A percentile compares a stretch with the other conserved stretches of the same genome.
These are phyloP conservation scores for Ophion ventricosus DNA, from an alignment of 2,888 invertebrate genomes.

Conservation along the genomic window DNA sequence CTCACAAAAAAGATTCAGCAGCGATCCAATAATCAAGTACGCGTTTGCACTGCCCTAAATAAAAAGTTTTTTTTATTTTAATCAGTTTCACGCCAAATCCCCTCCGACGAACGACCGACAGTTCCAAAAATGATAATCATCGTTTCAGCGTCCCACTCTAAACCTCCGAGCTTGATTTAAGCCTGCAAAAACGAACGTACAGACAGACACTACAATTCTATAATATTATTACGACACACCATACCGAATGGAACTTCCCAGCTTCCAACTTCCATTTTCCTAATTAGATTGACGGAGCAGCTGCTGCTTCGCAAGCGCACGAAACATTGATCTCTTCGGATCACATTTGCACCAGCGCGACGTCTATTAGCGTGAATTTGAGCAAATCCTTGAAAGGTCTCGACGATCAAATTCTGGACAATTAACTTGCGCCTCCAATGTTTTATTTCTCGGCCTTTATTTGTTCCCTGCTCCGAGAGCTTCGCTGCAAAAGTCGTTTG, in stretches of 20 bases:
- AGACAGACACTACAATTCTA: background rate
- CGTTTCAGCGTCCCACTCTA: no score
- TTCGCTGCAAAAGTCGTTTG: background rate
- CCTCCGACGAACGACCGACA: no score
- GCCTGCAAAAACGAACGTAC: background rate
- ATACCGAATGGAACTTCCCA: background rate
- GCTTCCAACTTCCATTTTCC: background rate
- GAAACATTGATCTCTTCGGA: background rate
- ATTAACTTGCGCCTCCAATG: background rate
- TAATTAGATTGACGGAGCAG: background rate
- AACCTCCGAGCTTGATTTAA: no score
- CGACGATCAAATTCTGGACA: background rate
- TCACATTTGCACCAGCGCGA: background rate
- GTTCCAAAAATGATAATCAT: background rate
- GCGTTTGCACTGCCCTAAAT: no score
- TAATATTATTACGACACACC: background rate
- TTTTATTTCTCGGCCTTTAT: background rate
- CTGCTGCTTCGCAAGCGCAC: background rate
- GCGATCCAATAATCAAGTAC: no score
- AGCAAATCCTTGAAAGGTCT: background rate
- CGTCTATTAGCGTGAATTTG: background rate
- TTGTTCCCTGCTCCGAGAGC: background rate
- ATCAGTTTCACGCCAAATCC: no score
- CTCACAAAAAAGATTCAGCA: no score
- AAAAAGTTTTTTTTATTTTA: no score